Base-by-base conservation (phyloP, 2,797 vertebrate genomes). In the Anguilla marmorata region DNA sequence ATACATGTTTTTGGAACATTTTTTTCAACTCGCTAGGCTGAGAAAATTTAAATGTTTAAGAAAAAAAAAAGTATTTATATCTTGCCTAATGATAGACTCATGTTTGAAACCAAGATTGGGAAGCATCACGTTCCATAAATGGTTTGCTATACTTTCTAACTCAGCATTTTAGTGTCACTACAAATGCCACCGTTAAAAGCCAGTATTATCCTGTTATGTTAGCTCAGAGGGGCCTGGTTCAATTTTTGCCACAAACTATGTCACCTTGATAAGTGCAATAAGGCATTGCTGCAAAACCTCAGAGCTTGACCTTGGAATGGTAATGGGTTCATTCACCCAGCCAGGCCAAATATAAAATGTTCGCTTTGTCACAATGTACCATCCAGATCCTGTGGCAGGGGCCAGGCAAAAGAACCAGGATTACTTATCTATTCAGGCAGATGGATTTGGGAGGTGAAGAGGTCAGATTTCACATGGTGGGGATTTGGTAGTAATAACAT, bases 341-440 rank as follows among this genome's bases (percentile, higher is more conserved):
- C 66, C 84, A 60, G 69, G 72, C 83, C 41, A 50, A 16, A 30
- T 8, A 54, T 63, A 50, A 58, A 86, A 24, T 33, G 85, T 74
- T 74, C 72, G 33, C 74, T 88, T 50, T 41, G 45, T 88, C 72
- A 76, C 14, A 88, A 30, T 63, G 37, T 48, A 30, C 84, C 74
- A 79, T 54, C 50, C 41, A 24, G 30, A n/a, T 27, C 85, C 76
- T 48, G 48, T 85, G 72, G 30, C 21, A 86, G 37, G 66, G 37
- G 27, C n/a, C 74, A 82, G 58, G 2, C 24, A 50, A 66, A 21
- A 88, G 58, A 85, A 79, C 76, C 60, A 56, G 85, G 87, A 87
- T 90, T 90, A 89, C 85, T 45, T 89, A 87, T 89, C 76, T 89
- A 84, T 86, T 87, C 86, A 92, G 85, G 66, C 74, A 87, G 72